phyloP scores from a whole-genome alignment of 64 coral and sea anemone genomes.

The Actinia tenebrosa region DNA sequence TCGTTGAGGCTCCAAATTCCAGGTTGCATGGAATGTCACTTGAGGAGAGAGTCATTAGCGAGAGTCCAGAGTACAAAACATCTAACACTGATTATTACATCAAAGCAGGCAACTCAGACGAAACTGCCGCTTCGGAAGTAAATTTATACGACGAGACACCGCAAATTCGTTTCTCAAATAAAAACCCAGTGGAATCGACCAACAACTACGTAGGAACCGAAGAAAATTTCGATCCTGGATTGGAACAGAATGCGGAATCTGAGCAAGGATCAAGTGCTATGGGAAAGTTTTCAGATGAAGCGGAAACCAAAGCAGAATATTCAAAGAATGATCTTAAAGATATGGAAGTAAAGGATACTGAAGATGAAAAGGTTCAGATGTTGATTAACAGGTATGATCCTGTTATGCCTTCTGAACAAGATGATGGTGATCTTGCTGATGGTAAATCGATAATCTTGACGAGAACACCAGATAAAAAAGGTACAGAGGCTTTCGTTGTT shows the following conservation, averaged over 20 bases:
- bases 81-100: background rate
- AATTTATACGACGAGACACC: background rate
- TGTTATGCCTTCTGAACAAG: background rate
- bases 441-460: background rate
- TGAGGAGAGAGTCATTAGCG: conserved; percentile 3
- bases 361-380: background rate
- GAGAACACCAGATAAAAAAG: background rate
- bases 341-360: background rate
- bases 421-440: background rate
- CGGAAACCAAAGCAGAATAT: background rate
- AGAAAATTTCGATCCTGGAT: background rate
- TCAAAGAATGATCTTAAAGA: background rate
- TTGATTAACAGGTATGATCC: background rate
- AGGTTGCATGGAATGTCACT: background rate
- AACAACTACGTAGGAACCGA: background rate
- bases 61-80: conserved; percentile 11
- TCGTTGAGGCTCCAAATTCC: background rate
- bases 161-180: background rate
- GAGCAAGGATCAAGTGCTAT: background rate
- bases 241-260: background rate
- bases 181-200: background rate
- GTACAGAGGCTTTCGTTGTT: background rate
- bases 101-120: background rate
- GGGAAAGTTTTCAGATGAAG: background rate
- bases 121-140: background rate